These are phyloP conservation scores for Drosophila tripunctata DNA, from an alignment of 2,888 invertebrate genomes.

Conservation along the genomic window DNA sequence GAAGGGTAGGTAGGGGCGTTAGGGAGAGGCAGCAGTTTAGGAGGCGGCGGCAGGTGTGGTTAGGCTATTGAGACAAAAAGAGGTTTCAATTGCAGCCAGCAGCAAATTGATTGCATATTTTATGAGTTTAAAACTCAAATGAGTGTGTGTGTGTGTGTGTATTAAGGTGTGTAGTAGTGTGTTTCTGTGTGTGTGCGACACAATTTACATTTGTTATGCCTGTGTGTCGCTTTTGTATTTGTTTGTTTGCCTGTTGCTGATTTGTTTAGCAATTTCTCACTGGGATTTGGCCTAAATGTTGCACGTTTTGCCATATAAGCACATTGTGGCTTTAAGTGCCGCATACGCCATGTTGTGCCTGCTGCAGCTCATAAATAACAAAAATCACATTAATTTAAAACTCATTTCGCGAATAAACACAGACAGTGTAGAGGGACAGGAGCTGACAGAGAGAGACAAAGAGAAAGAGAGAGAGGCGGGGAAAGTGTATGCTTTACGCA, in stretches of 20 bases:
- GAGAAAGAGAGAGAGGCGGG: no score
- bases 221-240: constrained; percentile 2
- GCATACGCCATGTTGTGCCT: constrained; percentile 48
- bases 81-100: constrained; percentile 47
- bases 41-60: constrained; percentile 35
- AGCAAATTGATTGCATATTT: constrained; percentile 75
- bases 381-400: constrained; percentile 82
- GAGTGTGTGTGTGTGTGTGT: background rate
- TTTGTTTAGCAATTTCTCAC: constrained; percentile 31
- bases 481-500: constrained; percentile 3
- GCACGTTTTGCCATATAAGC: background rate
- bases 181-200: constrained; percentile 12
- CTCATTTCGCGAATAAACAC: constrained; percentile 69
- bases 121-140: constrained; percentile 55
- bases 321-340: constrained; percentile 57
- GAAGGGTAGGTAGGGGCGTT: background rate
- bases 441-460: no score
- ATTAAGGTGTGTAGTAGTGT: background rate
- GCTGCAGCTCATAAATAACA: constrained; percentile 75
- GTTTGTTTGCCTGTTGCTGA: constrained; percentile 58
- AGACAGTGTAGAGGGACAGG: constrained; percentile 24
- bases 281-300: constrained; percentile 38
- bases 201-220: constrained; percentile 53
- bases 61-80: background rate
- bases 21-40: background rate